Conservation (phyloP, 1,140 invertebrate species). For the Microvelia longipes region DNA sequence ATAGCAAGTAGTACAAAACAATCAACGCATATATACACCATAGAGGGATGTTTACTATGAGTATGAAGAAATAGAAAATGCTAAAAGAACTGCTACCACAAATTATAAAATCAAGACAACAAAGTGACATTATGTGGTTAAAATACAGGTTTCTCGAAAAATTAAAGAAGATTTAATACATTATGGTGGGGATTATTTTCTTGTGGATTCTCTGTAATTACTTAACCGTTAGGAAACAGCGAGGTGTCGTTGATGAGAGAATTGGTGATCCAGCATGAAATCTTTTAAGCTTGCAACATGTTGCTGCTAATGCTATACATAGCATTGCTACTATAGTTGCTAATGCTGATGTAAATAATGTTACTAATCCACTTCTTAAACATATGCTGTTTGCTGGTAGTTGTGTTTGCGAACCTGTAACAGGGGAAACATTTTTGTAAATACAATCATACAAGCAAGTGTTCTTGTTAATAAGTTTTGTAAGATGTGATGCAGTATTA, state of each 20-base stretch:
- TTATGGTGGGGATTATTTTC: background rate
- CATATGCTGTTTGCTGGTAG: constrained; percentile 39
- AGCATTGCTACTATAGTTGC: constrained; percentile 51
- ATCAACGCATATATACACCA: too few species aligned
- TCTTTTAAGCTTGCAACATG: constrained; percentile 50
- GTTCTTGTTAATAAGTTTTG: background rate
- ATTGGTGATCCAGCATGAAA: constrained; percentile 33
- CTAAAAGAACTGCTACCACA: too few species aligned
- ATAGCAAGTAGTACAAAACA: too few species aligned
- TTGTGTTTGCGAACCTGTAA: constrained; percentile 30
- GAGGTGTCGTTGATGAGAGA: constrained; percentile 2
- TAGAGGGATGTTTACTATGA: too few species aligned
- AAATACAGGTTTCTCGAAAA: too few species aligned
- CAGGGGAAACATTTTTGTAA: background rate
- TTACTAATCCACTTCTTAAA: constrained; percentile 55
- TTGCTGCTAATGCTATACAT: constrained; percentile 47
- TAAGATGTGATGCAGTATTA: background rate
- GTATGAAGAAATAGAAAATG: too few species aligned
- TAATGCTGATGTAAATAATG: constrained; percentile 50
- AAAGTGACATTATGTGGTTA: too few species aligned
- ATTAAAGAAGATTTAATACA: too few species aligned
- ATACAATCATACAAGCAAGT: background rate
- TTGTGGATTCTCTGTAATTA: background rate
- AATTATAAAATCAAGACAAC: too few species aligned
- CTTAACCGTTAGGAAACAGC: constrained; percentile 14